phyloP scores from a whole-genome alignment of 2,797 vertebrate genomes.

The Sylvilagus floridanus region DNA sequence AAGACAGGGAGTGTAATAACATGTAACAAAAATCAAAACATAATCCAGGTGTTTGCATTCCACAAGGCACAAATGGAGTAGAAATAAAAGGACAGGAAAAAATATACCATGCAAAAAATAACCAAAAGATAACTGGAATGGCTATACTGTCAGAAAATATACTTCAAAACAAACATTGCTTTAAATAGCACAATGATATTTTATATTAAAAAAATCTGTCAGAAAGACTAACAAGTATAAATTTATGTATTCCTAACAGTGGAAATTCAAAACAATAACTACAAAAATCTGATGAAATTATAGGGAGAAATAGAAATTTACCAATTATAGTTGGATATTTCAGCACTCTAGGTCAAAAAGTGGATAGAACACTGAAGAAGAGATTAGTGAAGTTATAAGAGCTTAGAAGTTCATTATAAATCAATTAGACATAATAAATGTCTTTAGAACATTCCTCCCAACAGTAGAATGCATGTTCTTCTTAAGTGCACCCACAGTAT shows the following conservation, averaged over 20 bases:
- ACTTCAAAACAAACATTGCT: neutral
- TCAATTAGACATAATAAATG: neutral
- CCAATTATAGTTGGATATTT: neutral
- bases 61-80: neutral
- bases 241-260: neutral
- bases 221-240: neutral
- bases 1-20: neutral
- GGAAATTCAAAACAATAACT: neutral
- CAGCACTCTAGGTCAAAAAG: neutral
- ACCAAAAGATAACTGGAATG: neutral
- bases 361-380: neutral
- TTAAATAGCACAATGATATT: neutral
- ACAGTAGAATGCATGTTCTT: neutral
- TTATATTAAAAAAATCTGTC: neutral
- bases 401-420: neutral
- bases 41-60: neutral
- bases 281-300: neutral
- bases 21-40: neutral
- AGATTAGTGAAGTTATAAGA: neutral
- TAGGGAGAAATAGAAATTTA: neutral
- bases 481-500: neutral
- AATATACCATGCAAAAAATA: neutral
- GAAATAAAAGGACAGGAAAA: neutral
- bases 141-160: neutral
- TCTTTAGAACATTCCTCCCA: neutral